Evolutionary conservation across 2,888 invertebrate species (phyloP).

Genomic region (Steinernema scapterisci): DNA sequence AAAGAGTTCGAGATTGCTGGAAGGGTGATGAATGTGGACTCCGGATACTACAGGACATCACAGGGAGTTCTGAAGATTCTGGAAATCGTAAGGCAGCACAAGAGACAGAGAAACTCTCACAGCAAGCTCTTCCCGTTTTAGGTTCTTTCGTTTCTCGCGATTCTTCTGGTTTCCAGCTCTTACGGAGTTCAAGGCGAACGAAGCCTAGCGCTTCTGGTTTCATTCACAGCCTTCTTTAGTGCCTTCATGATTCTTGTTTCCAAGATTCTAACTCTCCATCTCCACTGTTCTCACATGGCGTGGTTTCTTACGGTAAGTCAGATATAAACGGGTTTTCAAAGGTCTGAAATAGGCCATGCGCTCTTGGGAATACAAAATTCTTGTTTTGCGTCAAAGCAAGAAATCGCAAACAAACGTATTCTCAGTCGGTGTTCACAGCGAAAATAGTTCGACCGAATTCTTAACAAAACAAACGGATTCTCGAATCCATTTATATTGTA

Average conservation of each 20-base stretch:
- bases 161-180: constrained; percentile 45
- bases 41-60: constrained; percentile 48
- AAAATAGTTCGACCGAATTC: no score
- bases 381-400: neutral
- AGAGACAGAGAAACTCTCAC: neutral
- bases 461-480: no score
- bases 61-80: constrained; percentile 55
- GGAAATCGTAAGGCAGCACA: constrained; percentile 48
- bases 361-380: neutral
- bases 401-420: neutral
- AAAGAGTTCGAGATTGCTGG: constrained; percentile 43
- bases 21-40: constrained; percentile 51
- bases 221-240: constrained; percentile 49
- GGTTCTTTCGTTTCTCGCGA: constrained; percentile 47
- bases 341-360: neutral
- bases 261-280: constrained; percentile 56
- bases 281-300: constrained; percentile 45
- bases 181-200: constrained; percentile 56
- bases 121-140: constrained; percentile 31
- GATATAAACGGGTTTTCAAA: neutral
- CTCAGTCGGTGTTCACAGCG: no score
- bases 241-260: constrained; percentile 52
- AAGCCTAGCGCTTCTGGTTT: constrained; percentile 52
- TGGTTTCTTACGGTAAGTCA: constrained; percentile 50
- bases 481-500: no score